Evolutionary conservation across 2,888 invertebrate species (phyloP), one percentile per base, ranked within the genome.

Genomic region (Tipula lateralis): DNA sequence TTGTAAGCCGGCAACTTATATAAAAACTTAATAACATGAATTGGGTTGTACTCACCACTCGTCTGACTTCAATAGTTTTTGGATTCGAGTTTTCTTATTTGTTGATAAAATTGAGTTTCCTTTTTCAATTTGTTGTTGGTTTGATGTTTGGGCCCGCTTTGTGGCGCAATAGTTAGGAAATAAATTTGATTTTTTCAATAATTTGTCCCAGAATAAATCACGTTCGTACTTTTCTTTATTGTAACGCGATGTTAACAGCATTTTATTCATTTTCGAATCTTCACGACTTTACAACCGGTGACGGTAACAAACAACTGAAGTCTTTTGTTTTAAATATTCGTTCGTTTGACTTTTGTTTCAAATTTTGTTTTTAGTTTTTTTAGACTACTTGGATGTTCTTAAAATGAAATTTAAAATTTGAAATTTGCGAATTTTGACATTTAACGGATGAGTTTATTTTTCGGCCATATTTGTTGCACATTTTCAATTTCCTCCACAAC

Each of bases 1-100:
- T n/a, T n/a, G n/a, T n/a, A n/a, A n/a, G n/a, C n/a, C n/a, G n/a
- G n/a, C n/a, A n/a, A n/a, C n/a, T n/a, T n/a, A n/a, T n/a, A n/a
- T n/a, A n/a, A n/a, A n/a, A n/a, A n/a, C n/a, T n/a, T n/a, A n/a
- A n/a, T n/a, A n/a, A n/a, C n/a, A n/a, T n/a, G n/a, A n/a, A n/a
- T n/a, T n/a, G n/a, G n/a, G 1, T 32, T 7, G 36, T 85, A 83
- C 29, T 85, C 85, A 88, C 88, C 88, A 88, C 19, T 88, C 88
- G 66, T 86, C 85, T 0, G 88, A 87, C 36, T 86, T 86, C 4
- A 88, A 85, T 13, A 88, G 83, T 29, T 88, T 87, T 80, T 87
- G 87, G 1, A 87, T 86, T 30, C 86, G 87, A 16, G 83, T 83
- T 85, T 87, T 87, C 13, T 84, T 82, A 36, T 87, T 87, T 7